These are phyloP conservation scores for Nymphalis c-album DNA, from an alignment of 2,888 invertebrate genomes.

Conservation along the genomic window DNA sequence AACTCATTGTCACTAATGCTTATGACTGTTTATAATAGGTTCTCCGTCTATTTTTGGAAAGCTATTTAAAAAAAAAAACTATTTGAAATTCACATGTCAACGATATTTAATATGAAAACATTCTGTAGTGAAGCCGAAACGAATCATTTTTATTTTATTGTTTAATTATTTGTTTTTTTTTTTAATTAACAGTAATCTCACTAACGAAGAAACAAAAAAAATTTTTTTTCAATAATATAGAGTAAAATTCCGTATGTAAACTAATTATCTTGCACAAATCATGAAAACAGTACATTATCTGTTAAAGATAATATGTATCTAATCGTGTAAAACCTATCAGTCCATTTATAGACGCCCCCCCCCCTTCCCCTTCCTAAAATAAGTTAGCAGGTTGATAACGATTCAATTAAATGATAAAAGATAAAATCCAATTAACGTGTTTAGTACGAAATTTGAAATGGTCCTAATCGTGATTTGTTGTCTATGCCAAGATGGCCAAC, in stretches of 20 bases:
- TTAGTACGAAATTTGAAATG: neutral
- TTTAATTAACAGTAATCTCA: neutral
- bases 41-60: too few species aligned
- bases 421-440: neutral
- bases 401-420: neutral
- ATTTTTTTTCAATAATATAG: neutral
- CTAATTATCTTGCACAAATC: neutral
- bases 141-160: neutral
- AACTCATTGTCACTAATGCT: too few species aligned
- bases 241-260: neutral
- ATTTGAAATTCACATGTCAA: neutral
- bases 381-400: neutral
- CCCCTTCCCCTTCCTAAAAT: neutral
- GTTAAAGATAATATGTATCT: conserved; percentile 30
- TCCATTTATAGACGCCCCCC: neutral
- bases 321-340: conserved; percentile 28
- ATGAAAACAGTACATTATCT: neutral
- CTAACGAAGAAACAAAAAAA: neutral
- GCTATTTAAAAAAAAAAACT: neutral
- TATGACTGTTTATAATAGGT: too few species aligned
- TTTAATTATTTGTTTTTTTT: too few species aligned
- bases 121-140: neutral
- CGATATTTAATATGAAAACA: neutral
- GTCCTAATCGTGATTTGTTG: too few species aligned
- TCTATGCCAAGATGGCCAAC: too few species aligned